A percentile compares a stretch with the other conserved stretches of the same genome.
Conservation (phyloP, 2,888 invertebrate genomes). For the Volucella inanis region DNA sequence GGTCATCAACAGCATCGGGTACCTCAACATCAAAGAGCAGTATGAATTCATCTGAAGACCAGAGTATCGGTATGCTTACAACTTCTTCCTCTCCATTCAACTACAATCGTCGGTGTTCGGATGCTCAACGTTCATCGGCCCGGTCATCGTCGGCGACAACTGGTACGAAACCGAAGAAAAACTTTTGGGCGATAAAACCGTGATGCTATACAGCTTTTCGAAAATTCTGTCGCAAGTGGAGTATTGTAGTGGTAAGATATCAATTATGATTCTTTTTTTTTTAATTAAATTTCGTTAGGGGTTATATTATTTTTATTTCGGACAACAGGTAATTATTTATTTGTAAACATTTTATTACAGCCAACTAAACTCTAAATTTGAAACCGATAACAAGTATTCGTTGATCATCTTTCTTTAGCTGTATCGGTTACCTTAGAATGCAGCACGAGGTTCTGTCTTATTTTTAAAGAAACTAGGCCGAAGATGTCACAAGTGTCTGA, state of each 20-base stretch:
- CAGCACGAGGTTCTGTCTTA: no score
- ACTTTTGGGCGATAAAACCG: slow-evolving; percentile 83
- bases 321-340: no score
- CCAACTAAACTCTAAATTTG: no score
- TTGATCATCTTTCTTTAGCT: no score
- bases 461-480: no score
- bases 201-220: slow-evolving; percentile 82
- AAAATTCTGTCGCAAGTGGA: slow-evolving; percentile 81
- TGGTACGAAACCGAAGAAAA: slow-evolving; percentile 82
- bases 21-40: slow-evolving; percentile 83
- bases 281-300: no score
- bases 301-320: no score
- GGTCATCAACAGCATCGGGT: slow-evolving; percentile 82
- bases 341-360: no score
- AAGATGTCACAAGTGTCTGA: no score
- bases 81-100: slow-evolving; percentile 80
- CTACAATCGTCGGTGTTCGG: slow-evolving; percentile 80
- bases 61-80: slow-evolving; percentile 80
- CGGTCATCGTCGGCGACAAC: slow-evolving; percentile 79
- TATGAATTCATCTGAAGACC: slow-evolving; percentile 82
- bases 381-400: no score
- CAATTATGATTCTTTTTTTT: no score
- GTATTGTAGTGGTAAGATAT: slow-evolving; percentile 82
- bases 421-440: no score
- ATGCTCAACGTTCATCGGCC: slow-evolving; percentile 80